Conservation (phyloP, 2,797 vertebrate genomes). For the Uromys caudimaculatus region DNA sequence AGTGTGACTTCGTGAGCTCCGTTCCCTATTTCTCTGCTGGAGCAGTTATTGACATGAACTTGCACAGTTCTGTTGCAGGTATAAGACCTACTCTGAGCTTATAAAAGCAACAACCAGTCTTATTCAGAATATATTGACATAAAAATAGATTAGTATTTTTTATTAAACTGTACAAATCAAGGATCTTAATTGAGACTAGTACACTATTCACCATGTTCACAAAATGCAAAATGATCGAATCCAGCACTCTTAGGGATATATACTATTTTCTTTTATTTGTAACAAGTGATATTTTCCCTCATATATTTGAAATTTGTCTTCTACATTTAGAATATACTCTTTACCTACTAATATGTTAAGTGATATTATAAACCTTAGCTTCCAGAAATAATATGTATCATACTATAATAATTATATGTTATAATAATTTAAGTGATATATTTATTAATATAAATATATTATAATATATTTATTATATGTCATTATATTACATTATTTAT, state of each 20-base stretch:
- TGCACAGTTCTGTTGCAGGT: background rate
- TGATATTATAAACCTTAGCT: background rate
- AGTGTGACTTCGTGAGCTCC: background rate
- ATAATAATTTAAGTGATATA: background rate
- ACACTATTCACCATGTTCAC: background rate
- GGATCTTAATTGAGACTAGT: background rate
- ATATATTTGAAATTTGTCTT: background rate
- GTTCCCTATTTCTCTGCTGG: too few relatives aligned
- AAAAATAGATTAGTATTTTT: background rate
- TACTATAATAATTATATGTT: background rate
- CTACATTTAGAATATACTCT: background rate
- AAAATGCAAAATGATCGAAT: background rate
- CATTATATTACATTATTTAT: background rate
- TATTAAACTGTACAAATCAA: background rate
- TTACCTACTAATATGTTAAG: background rate
- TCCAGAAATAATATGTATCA: background rate
- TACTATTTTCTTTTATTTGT: background rate
- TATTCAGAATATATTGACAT: background rate
- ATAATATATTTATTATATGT: background rate
- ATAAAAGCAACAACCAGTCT: background rate
- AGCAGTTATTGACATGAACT: background rate
- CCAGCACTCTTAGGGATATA: background rate
- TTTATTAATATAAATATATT: background rate
- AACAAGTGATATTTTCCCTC: background rate
- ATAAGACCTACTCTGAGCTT: background rate